phyloP scores from a whole-genome alignment of 2,113 vertebrate genomes.

The Gallinago media region DNA sequence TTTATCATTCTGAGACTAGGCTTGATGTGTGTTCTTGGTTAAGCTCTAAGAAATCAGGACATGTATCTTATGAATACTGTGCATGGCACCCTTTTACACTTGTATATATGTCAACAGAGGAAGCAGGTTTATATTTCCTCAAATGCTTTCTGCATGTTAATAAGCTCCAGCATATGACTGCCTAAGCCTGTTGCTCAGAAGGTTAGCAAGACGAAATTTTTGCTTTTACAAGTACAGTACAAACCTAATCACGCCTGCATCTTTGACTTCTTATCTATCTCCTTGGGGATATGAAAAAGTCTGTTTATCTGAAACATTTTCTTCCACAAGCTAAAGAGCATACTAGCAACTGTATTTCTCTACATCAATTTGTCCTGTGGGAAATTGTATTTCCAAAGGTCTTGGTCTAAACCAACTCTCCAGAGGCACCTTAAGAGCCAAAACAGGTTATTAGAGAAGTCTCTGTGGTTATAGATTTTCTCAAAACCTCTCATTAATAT shows the following conservation, averaged over 20 bases:
- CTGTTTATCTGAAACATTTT: neutral
- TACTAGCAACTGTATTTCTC: neutral
- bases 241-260: neutral
- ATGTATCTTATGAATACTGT: constrained; percentile 5
- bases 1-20: constrained; percentile 47
- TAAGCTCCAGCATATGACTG: neutral
- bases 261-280: constrained; percentile 1
- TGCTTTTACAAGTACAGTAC: neutral
- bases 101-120: neutral
- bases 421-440: neutral
- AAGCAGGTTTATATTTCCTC: neutral
- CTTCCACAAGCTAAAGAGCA: neutral
- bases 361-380: neutral
- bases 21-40: constrained; percentile 2
- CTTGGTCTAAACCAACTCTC: neutral
- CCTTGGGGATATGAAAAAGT: neutral
- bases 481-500: neutral
- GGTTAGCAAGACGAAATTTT: neutral
- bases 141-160: constrained; percentile 2
- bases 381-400: constrained; percentile 6
- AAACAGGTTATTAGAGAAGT: constrained; percentile 2
- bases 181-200: neutral
- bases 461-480: neutral
- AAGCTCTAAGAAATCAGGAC: neutral
- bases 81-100: neutral